Evolutionary conservation across 1,140 invertebrate species (phyloP), one percentile per base, ranked within the genome.

Genomic region (Mycetomoellerius zeteki): DNA sequence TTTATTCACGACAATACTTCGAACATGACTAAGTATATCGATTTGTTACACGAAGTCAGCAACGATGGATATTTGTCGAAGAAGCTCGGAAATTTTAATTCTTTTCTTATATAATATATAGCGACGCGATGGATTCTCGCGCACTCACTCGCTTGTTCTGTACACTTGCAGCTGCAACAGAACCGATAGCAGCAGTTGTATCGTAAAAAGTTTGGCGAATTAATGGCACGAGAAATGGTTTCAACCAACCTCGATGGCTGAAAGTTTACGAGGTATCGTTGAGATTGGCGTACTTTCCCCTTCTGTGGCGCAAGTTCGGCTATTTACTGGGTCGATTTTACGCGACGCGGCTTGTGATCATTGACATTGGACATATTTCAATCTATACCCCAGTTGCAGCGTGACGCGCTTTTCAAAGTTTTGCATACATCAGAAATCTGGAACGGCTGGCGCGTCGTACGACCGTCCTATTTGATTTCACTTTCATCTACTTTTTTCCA

Each of bases 131-230:
- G 60, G 43, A 19, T 30, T 19, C 50, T 56, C 30, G 30, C 72
- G 2, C 52, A 37, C n/a, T 37, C 30, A 30, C 21, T 62, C 77
- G 47, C 37, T 81, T 16, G 67, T 82, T 58, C 12, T 24, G 75
- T 27, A 24, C 33, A 30, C 19, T 72, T 30, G 52, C 52, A 78
- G 21, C 30, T 19, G 24, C 67, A 21, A 30, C 21, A 24, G 30
- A n/a, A 69, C 24, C 64, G 50, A 64, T 50, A 50, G 43, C 67
- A 52, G 71, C 71, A 52, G 24, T 85, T 52, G 50, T 73, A 24
- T 84, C 80, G 86, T 89, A 87, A 89, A 89, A 89, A 85, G 72
- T 87, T 87, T 24, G 50, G 43, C n/a, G 86, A 50, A 89, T 89
- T 87, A 85, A 87, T 78, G 88, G 24, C 75, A 54, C 43, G 65